Conservation (phyloP, 2,888 invertebrate genomes). For the Melolontha melolontha region DNA sequence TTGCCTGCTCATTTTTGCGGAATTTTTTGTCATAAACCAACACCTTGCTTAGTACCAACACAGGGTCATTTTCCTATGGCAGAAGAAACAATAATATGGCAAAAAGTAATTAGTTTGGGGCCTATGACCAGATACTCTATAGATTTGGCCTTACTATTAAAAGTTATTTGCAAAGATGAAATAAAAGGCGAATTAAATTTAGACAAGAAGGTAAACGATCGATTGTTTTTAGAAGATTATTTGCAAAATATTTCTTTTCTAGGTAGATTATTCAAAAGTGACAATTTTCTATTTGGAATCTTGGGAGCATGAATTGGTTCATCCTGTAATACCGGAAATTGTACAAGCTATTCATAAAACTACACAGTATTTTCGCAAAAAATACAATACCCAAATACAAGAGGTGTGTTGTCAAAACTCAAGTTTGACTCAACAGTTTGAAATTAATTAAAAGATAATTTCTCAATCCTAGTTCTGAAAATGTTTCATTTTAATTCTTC, state of each 20-base stretch:
- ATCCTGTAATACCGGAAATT: constrained; percentile 66
- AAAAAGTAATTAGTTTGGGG: constrained; percentile 77
- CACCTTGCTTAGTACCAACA: constrained; percentile 79
- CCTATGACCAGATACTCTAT: constrained; percentile 88
- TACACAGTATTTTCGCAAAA: constrained; percentile 9
- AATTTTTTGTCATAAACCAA: constrained; percentile 93
- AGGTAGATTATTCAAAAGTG: constrained; percentile 17
- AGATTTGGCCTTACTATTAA: constrained; percentile 81
- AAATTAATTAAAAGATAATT: too few species aligned
- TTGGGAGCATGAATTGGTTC: constrained; percentile 63
- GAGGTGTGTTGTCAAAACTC: constrained; percentile 8
- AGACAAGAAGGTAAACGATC: constrained; percentile 61
- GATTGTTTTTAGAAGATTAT: too few species aligned
- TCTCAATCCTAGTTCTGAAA: too few species aligned
- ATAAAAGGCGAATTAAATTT: constrained; percentile 62
- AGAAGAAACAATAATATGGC: constrained; percentile 70
- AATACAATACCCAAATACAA: constrained; percentile 13
- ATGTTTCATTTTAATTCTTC: too few species aligned
- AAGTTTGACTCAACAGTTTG: too few species aligned
- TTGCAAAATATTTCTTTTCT: constrained; percentile 56
- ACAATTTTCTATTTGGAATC: constrained; percentile 25
- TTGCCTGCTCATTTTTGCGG: constrained; percentile 96
- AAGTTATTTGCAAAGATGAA: constrained; percentile 68
- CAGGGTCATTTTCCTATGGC: constrained; percentile 73
- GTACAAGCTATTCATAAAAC: constrained; percentile 68